Base-by-base conservation (phyloP, 2,113 vertebrate species). In the Sceloporus undulatus region DNA sequence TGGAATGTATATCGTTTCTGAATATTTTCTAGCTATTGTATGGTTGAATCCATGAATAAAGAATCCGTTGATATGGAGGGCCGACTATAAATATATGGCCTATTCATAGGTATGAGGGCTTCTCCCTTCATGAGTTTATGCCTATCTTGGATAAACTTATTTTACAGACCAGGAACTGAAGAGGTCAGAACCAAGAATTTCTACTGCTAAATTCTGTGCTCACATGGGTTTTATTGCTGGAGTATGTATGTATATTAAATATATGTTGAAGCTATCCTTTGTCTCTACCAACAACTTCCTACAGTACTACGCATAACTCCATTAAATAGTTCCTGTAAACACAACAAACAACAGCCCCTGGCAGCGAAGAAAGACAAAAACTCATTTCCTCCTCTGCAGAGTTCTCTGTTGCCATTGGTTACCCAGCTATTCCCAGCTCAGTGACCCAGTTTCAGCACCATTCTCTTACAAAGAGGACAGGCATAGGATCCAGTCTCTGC, bases 381-480 rank as follows among this genome's bases (percentile, higher is more conserved):
- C 54, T 48, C 48, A 5, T 48, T 48, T 48, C 48, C 48, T 48
- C 48, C 48, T 48, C 48, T 16, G 42, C 74, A 23, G 42, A 76
- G 87, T 88, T 90, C 87, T 88, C 87, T 25, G 92, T 90, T 91
- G 93, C 92, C 79, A 90, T 82, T 77, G 88, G 91, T 88, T 88
- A 90, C 92, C 68, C 29, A 82, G 85, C 90, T 85, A 88, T 90
- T 92, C 84, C 87, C 92, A 89, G 90, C 78, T 71, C 83, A 56
- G 48, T 91, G 89, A 92, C 91, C 93, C 91, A 87, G 74, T 88
- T 93, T 80, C 40, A 65, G 85, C 62, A 54, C 68, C 68, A 66
- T 76, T 84, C 84, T 85, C 80, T 65, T n/a, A 54, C 9, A 40
- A 54, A 73, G 54, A 77, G 79, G 38, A 48, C 7, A 9, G 48